Evolutionary conservation across 2,888 invertebrate species (phyloP).

Genomic region (Leucophenga maculata): DNA sequence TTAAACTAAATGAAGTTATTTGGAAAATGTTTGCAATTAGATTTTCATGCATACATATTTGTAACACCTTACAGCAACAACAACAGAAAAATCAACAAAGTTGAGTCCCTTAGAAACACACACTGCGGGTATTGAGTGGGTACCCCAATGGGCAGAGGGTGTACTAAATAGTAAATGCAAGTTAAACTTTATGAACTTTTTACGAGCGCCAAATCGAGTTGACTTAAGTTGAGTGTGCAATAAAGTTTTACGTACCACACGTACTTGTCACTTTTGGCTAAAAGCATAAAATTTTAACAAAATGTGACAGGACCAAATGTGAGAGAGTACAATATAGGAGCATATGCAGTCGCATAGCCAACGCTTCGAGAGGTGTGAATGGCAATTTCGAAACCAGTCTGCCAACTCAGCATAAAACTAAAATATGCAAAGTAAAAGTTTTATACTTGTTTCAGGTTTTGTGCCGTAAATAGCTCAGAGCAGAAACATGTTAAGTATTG

Average conservation of each 20-base stretch:
- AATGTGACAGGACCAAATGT: conserved; percentile 15
- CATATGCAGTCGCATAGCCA: not conserved
- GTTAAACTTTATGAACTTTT: conserved; percentile 29
- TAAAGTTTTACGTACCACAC: conserved; percentile 24
- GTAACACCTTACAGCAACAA: no score
- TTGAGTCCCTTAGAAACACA: not conserved
- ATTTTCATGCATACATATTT: conserved; percentile 8
- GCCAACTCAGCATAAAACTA: not conserved
- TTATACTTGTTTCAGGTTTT: no score
- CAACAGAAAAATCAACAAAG: not conserved
- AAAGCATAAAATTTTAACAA: conserved; percentile 26
- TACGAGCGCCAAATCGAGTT: conserved; percentile 22
- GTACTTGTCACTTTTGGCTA: conserved; percentile 26
- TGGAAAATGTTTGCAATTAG: conserved; percentile 2
- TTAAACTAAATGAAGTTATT: conserved; percentile 6
- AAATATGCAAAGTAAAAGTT: conserved; percentile 2
- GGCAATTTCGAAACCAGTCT: not conserved
- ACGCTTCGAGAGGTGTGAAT: conserved; percentile 4
- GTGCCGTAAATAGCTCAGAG: no score
- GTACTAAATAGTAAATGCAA: conserved; percentile 17
- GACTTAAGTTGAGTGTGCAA: conserved; percentile 15
- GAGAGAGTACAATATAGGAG: not conserved
- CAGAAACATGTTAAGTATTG: no score
- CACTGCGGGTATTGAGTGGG: no score
- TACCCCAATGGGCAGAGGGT: not conserved